Evolutionary conservation across 1,140 invertebrate genomes (phyloP), one percentile per base, ranked within the genome.

Genomic region (Drosophila cardini): DNA sequence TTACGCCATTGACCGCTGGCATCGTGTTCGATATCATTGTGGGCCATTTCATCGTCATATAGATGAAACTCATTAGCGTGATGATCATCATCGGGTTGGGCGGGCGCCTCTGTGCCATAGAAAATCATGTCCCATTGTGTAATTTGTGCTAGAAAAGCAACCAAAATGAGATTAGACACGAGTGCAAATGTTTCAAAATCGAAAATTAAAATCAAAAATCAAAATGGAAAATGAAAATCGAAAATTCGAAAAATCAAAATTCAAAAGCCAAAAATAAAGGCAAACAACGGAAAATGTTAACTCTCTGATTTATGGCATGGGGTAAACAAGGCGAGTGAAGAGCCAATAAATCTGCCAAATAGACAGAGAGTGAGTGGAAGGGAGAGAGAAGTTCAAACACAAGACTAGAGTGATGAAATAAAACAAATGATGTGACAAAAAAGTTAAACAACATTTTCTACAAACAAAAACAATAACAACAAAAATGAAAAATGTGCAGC

Each of bases 71-170:
- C 58, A 45, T 73, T 75, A 45, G 76, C 61, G 45, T 81, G 72
- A 18, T 90, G 89, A 13, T 83, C 90, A 50, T 93, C 93, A 56
- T 92, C 91, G 16, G 93, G 93, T 65, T 94, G 94, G 11, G 94
- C 93, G n/a, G 94, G 94, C 2, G 93, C 92, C 65, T 95, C 94
- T 9, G 96, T 97, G 21, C 96, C 96, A 90, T 97, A 96, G 91
- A 96, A 94, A 76, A 96, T 95, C 74, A 97, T 92, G 80, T 95
- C 94, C 95, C 95, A 96, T 90, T 96, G 93, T 11, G 93, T 93
- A 55, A 94, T 90, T 60, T 94, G 93, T 26, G 93, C 94, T 90
- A 92, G 16, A 91, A 91, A 74, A 55, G 34, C 38, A 72, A 58
- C 38, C 30, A 34, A 86, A 71, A 61, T 50, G 0, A 67, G 15